These are phyloP conservation scores for Mystacornis crossleyi DNA, from an alignment of 2,113 vertebrate genomes.

Conservation along the genomic window DNA sequence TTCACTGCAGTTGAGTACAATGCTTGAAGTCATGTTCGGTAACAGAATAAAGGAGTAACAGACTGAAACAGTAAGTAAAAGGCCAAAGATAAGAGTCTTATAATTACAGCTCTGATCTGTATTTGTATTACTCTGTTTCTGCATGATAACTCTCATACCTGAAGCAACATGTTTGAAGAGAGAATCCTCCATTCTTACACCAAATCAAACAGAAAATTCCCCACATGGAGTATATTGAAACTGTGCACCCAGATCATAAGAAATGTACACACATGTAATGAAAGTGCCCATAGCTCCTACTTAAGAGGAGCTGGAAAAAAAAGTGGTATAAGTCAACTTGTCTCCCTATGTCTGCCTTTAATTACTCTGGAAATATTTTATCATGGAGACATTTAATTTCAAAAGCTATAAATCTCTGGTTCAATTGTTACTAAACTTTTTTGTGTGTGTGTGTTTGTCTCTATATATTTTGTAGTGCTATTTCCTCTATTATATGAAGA, in stretches of 20 bases:
- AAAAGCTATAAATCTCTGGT: neutral
- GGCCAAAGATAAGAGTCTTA: neutral
- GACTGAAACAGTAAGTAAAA: neutral
- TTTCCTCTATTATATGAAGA: neutral
- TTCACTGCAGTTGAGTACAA: neutral
- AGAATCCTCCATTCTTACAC: neutral
- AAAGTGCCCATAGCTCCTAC: neutral
- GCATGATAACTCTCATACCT: neutral
- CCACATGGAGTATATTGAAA: neutral
- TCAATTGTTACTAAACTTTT: neutral
- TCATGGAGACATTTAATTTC: neutral
- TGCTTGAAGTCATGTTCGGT: neutral
- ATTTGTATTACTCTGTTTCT: neutral
- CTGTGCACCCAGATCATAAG: neutral
- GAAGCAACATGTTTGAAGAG: neutral
- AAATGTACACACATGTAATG: neutral
- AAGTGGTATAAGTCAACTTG: neutral
- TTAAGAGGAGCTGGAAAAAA: neutral
- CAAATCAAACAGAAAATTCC: neutral
- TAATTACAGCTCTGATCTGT: neutral
- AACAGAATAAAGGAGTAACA: neutral
- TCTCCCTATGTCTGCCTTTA: neutral
- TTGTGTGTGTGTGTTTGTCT: neutral
- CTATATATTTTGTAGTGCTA: neutral
- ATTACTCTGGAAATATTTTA: neutral